Evolutionary conservation across 2,113 vertebrate species (phyloP), one percentile per base, ranked within the genome.

Genomic region (Corydoras sp.): DNA sequence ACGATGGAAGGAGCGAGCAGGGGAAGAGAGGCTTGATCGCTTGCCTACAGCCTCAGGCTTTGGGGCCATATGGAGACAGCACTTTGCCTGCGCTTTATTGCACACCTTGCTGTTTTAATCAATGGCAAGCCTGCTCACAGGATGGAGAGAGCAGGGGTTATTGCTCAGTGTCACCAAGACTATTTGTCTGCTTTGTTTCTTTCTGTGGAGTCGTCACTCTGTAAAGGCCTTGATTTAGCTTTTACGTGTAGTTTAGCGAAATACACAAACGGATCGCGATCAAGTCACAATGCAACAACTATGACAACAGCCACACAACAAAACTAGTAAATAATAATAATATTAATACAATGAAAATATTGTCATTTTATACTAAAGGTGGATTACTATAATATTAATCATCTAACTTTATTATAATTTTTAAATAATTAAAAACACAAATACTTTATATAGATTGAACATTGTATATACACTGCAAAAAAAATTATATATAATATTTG

Each of bases 51-150:
- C 93, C 93, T 86, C 62, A 68, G 87, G 94, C 93, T 87, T 83
- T 83, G 80, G 89, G 89, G 89, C 94, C 94, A 97, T 93, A 97
- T 97, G 95, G 94, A 93, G 91, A 88, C 85, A 56, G 82, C 86
- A 84, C 85, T 87, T 86, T 81, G 85, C 85, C 85, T 84, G 81
- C 79, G 77, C 80, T 86, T 89, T 89, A 89, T 88, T 90, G 86
- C 88, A 90, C 87, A 89, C 88, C 88, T 90, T 87, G 88, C 90
- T 90, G 87, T 90, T 90, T 90, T 90, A 90, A 91, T 90, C 89
- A 90, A 90, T 90, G 88, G 88, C 89, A 90, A 90, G 88, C 88
- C 86, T 89, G 87, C 87, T 90, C 86, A 87, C 86, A 86, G 83
- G 81, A 84, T 85, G 84, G 77, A 77, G 76, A 86, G 86, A 86